Conservation (phyloP, 2,113 vertebrate species). For the Ochotona princeps region DNA sequence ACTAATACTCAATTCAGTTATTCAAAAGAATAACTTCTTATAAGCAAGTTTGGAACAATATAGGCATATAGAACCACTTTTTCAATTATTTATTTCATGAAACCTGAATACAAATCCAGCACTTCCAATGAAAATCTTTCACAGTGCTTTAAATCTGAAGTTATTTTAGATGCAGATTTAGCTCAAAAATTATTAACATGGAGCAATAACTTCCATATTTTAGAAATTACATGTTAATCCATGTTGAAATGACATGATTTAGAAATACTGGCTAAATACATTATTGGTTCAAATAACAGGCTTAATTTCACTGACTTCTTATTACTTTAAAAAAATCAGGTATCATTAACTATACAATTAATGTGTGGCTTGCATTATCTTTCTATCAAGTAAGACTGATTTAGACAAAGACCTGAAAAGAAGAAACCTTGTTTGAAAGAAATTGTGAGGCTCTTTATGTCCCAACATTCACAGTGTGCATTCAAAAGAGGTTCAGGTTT, state of each 20-base stretch:
- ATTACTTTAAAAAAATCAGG: not conserved
- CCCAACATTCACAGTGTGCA: not conserved
- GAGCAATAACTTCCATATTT: not conserved
- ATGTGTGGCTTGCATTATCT: not conserved
- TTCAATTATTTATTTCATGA: constrained; percentile 6
- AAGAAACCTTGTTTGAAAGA: constrained; percentile 17
- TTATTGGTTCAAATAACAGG: not conserved
- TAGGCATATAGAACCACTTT: not conserved
- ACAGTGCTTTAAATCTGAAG: not conserved
- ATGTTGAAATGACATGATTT: constrained; percentile 29
- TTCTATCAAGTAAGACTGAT: not conserved
- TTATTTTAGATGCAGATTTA: not conserved
- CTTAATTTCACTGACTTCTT: constrained; percentile 26
- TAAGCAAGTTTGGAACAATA: not conserved
- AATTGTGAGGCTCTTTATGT: not conserved
- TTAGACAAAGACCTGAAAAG: constrained; percentile 29
- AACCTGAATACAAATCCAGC: constrained; percentile 4
- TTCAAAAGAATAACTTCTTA: not conserved
- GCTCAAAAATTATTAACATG: not conserved
- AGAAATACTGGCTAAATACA: not conserved
- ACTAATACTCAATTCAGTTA: not conserved
- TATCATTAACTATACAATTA: constrained; percentile 33
- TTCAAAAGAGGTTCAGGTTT: not conserved
- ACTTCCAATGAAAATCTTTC: not conserved
- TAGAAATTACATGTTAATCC: constrained; percentile 18